Conservation (phyloP, 2,888 invertebrate species). For the Oligia fasciuncula region DNA sequence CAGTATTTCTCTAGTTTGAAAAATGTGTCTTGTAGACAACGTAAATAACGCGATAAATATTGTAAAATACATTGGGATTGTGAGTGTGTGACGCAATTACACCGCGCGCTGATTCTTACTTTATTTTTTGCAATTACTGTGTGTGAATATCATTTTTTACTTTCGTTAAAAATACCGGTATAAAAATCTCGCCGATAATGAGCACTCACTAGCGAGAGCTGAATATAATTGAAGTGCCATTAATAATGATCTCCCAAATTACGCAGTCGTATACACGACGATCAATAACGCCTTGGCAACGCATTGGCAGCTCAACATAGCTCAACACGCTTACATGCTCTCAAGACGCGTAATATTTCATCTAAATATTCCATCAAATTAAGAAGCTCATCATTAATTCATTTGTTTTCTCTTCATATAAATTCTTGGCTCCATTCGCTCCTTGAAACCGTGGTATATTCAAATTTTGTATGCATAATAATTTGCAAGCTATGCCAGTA, state of each 20-base stretch:
- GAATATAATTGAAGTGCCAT: conserved; percentile 4
- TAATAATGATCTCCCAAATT: conserved; percentile 37
- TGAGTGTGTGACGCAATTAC: not conserved
- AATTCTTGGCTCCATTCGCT: conserved; percentile 19
- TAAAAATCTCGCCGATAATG: not conserved
- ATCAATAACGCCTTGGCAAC: conserved; percentile 58
- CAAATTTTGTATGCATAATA: conserved; percentile 17
- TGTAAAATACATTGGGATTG: not conserved
- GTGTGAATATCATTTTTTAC: not conserved
- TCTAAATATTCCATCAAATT: conserved; percentile 55
- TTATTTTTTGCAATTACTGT: not conserved
- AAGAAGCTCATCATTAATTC: conserved; percentile 52
- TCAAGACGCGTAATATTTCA: conserved; percentile 29
- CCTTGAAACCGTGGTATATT: not conserved
- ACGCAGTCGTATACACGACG: conserved; percentile 21
- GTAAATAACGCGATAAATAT: not conserved
- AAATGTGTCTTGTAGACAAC: not conserved
- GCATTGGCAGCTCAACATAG: conserved; percentile 43
- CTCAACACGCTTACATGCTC: conserved; percentile 25
- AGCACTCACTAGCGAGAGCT: not conserved
- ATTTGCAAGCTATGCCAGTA: not conserved
- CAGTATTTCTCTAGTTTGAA: not conserved
- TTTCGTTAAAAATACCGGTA: not conserved
- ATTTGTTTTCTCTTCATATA: conserved; percentile 48
- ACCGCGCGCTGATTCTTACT: not conserved